These are phyloP conservation scores for Nasonia vitripennis DNA, from an alignment of 1,140 invertebrate genomes.

Conservation along the genomic window DNA sequence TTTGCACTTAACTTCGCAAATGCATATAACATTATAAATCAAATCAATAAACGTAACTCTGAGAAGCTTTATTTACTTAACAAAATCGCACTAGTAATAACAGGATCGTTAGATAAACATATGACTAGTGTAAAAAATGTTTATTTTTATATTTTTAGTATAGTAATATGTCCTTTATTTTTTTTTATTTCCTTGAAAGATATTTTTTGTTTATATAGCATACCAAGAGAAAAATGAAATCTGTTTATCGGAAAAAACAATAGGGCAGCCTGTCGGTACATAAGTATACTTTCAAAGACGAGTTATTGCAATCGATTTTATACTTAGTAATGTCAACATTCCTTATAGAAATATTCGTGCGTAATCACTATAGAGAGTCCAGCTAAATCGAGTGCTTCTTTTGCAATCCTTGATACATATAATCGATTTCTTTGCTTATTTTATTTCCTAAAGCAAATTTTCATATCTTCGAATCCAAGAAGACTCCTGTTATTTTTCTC, in stretches of 20 bases:
- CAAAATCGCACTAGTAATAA: not conserved
- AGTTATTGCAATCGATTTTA: slow-evolving; percentile 60
- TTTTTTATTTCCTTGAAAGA: slow-evolving; percentile 32
- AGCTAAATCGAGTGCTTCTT: slow-evolving; percentile 45
- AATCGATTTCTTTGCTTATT: slow-evolving; percentile 41
- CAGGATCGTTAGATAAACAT: slow-evolving; percentile 36
- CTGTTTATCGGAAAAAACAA: slow-evolving; percentile 42
- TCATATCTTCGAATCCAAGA: slow-evolving; percentile 31
- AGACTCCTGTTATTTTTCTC: not conserved
- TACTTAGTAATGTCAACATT: slow-evolving; percentile 57
- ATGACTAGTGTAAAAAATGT: slow-evolving; percentile 26
- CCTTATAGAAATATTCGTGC: slow-evolving; percentile 56
- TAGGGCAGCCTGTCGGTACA: slow-evolving; percentile 49
- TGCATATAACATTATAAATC: not conserved
- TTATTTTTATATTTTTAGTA: not conserved
- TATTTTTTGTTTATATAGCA: slow-evolving; percentile 9
- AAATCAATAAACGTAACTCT: not conserved
- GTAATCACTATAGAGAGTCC: slow-evolving; percentile 59
- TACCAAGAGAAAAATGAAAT: slow-evolving; percentile 28
- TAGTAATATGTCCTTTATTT: slow-evolving; percentile 4
- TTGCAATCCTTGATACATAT: slow-evolving; percentile 22
- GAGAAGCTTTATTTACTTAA: not conserved
- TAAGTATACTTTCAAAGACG: slow-evolving; percentile 61
- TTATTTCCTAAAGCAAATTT: slow-evolving; percentile 16
- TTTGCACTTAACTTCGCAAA: not conserved